phyloP scores from a whole-genome alignment of 2,797 vertebrate species.

The Hafferia zeledoni region DNA sequence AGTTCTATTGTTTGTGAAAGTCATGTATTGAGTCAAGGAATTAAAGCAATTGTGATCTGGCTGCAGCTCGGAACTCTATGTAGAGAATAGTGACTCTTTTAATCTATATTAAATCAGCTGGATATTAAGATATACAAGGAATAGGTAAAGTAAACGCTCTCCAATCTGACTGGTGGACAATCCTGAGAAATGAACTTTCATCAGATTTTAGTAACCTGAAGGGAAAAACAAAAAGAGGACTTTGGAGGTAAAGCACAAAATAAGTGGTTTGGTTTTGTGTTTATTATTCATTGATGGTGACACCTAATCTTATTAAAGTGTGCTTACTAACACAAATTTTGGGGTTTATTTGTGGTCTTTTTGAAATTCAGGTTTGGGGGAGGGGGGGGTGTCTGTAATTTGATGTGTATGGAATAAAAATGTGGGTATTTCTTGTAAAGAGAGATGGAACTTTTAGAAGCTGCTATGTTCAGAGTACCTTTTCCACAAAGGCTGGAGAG shows the following conservation, averaged over 20 bases:
- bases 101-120: not conserved
- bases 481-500: not conserved
- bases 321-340: not conserved
- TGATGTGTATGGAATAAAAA: not conserved
- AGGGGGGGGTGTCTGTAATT: no score
- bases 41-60: not conserved
- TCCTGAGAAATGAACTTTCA: not conserved
- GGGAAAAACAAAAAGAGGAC: not conserved
- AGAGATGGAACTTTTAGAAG: not conserved
- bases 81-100: not conserved
- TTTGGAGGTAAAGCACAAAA: not conserved
- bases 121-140: not conserved
- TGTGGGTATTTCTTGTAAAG: not conserved
- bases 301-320: not conserved
- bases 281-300: not conserved
- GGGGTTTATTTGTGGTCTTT: not conserved
- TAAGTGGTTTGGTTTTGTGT: not conserved
- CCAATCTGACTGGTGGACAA: not conserved
- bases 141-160: not conserved
- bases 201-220: not conserved
- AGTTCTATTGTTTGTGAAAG: not conserved
- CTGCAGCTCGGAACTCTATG: not conserved
- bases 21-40: not conserved
- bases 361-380: not conserved
- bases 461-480: not conserved